phyloP scores from a whole-genome alignment of 2,888 invertebrate genomes.

The Zygogramma bicolorata region DNA sequence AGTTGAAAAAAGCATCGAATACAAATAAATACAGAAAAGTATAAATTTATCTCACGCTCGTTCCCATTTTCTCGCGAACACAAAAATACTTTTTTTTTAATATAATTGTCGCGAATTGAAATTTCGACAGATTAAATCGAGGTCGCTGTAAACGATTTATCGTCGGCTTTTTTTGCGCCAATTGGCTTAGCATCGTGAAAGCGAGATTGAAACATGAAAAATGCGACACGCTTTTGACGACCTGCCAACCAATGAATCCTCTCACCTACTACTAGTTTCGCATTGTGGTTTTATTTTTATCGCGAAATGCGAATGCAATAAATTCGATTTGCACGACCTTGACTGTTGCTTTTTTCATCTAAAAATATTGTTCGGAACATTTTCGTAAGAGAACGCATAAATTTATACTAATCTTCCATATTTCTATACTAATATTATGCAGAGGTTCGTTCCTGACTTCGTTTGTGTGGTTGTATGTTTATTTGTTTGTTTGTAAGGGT shows the following conservation, averaged over 20 bases:
- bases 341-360: background rate
- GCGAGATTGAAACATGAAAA: background rate
- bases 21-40: background rate
- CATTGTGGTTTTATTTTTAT: constrained; percentile 1
- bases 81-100: constrained; percentile 1
- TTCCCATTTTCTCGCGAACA: background rate
- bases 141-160: background rate
- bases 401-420: too few species aligned
- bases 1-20: background rate
- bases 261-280: background rate
- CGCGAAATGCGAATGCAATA: background rate
- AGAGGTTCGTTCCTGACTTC: too few species aligned
- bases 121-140: constrained; percentile 3
- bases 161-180: background rate
- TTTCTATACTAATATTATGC: too few species aligned
- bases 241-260: background rate
- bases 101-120: background rate
- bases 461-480: too few species aligned
- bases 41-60: background rate
- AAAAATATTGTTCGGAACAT: background rate
- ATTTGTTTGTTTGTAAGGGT: too few species aligned
- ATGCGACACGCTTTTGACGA: background rate
- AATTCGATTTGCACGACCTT: constrained; percentile 3
- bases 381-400: background rate
- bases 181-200: background rate